Base-by-base conservation (phyloP, 30 jellyfish, hydroid and myxozoan species). In the Aurelia aurita region DNA sequence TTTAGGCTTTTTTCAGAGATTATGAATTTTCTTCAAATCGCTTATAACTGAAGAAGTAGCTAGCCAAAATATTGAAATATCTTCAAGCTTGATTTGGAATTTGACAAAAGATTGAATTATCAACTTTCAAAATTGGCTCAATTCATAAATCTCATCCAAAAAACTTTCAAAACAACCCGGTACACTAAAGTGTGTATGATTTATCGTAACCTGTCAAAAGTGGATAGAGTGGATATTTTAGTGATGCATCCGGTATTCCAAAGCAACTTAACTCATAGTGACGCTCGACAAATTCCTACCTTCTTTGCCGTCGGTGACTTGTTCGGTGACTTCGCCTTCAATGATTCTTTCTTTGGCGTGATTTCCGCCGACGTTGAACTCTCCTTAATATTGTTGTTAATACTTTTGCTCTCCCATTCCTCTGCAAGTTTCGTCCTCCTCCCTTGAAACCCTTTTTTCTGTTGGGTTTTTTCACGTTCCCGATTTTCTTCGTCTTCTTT, bases 391-490 rank as follows among this genome's bases (percentile, higher is more conserved):
- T 49, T 59, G 46, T 57, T 71, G 86, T 66, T 63, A 32, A 34
- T 25, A 65, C 63, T 66, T 29, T 74, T 85, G 3, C 29, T 65
- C 34, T 74, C 88, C 89, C 89, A 72, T 73, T 82, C 60, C 32
- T 72, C 89, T 13, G 88, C 89, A 9, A 85, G 80, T 20, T 86
- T 73, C 69, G 46, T 85, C 32, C 95, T 64, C 25, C 84, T 39
- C 12, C 75, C 86, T 46, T 72, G 89, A 21, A 85, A 18, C 20
- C 75, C 85, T 28, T 54, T 55, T 22, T 35, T 63, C 51, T 73
- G 89, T 49, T 51, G 95, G 47, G 29, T 20, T 69, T 53, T 65
- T 64, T 62, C 95, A 12, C 5, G 34, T 61, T 85, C 74, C 21
- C 21, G 77, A 22, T 54, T 53, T 60, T 85, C 85, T 62, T 73